These are phyloP conservation scores for Tragelaphus oryx DNA, from an alignment of 2,797 vertebrate genomes.

Conservation along the genomic window DNA sequence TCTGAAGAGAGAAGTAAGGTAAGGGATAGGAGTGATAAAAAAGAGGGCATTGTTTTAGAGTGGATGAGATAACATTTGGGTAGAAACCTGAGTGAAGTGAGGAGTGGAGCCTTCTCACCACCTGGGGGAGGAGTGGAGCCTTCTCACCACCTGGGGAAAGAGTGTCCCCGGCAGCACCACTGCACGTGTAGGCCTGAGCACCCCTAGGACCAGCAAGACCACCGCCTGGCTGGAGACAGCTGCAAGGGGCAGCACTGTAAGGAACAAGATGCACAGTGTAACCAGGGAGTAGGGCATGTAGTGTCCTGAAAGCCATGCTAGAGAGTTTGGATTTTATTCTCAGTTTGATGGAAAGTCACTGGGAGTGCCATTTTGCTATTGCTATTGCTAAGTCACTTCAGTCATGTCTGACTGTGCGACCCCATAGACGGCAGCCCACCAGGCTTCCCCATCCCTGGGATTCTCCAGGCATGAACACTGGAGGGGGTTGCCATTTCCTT, in stretches of 20 bases:
- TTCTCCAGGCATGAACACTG: no score
- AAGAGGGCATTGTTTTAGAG: not conserved
- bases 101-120: not conserved
- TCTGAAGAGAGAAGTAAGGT: not conserved
- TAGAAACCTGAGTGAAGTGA: not conserved
- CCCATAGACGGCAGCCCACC: no score
- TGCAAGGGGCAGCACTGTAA: no score
- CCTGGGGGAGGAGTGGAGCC: not conserved
- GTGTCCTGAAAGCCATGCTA: not conserved
- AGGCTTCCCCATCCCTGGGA: no score
- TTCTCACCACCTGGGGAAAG: not conserved
- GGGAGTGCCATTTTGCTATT: no score
- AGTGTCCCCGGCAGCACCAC: not conserved
- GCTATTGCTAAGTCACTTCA: no score
- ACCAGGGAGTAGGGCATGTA: not conserved
- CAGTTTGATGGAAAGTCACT: not conserved
- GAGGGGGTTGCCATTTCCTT: no score
- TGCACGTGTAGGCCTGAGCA: not conserved
- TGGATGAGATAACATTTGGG: not conserved
- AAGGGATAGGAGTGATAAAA: not conserved
- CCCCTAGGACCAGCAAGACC: accelerated
- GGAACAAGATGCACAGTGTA: no score
- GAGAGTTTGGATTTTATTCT: not conserved
- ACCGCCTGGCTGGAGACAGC: not conserved
- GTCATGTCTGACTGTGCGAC: no score